A percentile compares a stretch with the other conserved stretches of the same genome.
Conservation (phyloP, 2,888 invertebrate genomes). For the Colostygia pectinataria region DNA sequence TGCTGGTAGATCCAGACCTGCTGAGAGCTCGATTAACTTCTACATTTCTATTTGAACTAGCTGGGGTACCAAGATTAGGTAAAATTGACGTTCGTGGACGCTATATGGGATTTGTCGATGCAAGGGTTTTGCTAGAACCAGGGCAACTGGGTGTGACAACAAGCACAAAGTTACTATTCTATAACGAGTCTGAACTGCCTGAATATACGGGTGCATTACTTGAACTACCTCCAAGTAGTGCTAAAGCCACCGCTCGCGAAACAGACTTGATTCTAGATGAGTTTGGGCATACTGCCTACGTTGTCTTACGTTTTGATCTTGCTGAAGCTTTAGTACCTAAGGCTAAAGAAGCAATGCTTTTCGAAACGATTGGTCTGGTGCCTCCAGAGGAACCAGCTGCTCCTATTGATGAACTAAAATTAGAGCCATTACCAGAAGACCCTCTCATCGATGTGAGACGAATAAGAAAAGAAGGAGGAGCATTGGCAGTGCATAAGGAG, state of each 20-base stretch:
- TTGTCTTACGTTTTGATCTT: conserved; percentile 64
- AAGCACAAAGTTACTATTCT: conserved; percentile 53
- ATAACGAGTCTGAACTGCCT: conserved; percentile 53
- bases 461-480: conserved; percentile 66
- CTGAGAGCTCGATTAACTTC: conserved; percentile 49
- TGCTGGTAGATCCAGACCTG: conserved; percentile 56
- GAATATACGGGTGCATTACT: conserved; percentile 52
- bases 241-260: conserved; percentile 59
- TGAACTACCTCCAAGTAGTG: conserved; percentile 64
- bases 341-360: conserved; percentile 52
- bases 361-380: conserved; percentile 54
- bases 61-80: conserved; percentile 63
- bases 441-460: conserved; percentile 53
- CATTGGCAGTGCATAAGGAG: conserved; percentile 71
- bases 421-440: conserved; percentile 50
- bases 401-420: conserved; percentile 50
- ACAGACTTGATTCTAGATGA: conserved; percentile 54
- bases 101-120: conserved; percentile 67
- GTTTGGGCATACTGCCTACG: conserved; percentile 55
- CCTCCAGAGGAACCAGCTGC: conserved; percentile 43
- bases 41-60: conserved; percentile 65
- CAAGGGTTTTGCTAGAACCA: conserved; percentile 60
- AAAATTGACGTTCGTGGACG: conserved; percentile 66
- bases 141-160: conserved; percentile 58
- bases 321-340: conserved; percentile 56